phyloP scores from a whole-genome alignment of 1,140 invertebrate genomes.

The Calephelis virginiensis region DNA sequence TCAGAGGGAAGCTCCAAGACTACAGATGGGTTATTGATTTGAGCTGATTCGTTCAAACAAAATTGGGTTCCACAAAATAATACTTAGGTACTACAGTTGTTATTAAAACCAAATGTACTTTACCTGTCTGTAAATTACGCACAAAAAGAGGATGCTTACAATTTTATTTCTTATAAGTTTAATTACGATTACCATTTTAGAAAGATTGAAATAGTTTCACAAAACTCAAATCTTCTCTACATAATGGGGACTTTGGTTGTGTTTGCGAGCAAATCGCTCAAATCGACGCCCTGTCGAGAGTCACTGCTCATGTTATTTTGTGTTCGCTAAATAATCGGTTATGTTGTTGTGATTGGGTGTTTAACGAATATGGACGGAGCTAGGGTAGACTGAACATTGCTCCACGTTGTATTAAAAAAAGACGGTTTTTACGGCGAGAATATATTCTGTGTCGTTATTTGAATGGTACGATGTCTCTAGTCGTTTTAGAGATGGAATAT shows the following conservation, averaged over 20 bases:
- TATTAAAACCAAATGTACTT: background rate
- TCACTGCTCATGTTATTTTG: constrained; percentile 13
- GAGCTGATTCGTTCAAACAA: background rate
- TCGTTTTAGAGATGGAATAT: constrained; percentile 21
- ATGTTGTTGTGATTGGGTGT: constrained; percentile 12
- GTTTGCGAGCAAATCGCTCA: background rate
- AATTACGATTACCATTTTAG: background rate
- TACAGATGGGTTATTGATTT: background rate
- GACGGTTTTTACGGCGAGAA: constrained; percentile 1
- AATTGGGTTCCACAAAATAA: background rate
- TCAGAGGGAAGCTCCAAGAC: background rate
- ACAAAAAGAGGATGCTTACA: no score
- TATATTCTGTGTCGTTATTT: constrained; percentile 7
- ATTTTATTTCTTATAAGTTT: no score
- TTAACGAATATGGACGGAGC: constrained; percentile 5
- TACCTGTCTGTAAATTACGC: no score
- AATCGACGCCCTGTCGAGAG: background rate
- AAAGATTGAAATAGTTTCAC: background rate
- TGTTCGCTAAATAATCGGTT: constrained; percentile 16
- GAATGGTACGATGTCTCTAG: constrained; percentile 20
- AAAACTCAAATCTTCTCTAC: background rate
- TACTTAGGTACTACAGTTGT: background rate
- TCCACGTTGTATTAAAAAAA: constrained; percentile 1
- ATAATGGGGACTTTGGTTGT: background rate
- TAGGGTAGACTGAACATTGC: constrained; percentile 18